phyloP scores from a whole-genome alignment of 2,888 invertebrate genomes.

The Bugula neritina region DNA sequence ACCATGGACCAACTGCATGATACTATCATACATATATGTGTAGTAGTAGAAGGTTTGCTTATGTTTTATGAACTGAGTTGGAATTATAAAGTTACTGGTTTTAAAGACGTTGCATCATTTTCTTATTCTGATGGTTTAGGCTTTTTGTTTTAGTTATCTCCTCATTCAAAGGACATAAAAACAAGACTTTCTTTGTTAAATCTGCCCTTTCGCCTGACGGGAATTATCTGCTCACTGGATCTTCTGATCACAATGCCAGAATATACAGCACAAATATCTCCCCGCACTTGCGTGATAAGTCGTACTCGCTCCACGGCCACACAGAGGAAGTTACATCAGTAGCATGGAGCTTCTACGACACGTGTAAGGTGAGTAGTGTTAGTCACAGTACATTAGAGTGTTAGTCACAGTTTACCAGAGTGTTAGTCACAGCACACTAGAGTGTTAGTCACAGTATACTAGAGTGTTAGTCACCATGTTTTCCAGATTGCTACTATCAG shows the following conservation, averaged over 20 bases:
- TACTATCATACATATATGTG: too few relatives aligned
- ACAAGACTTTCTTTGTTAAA: slow-evolving; percentile 78
- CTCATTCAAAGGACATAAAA: slow-evolving; percentile 65
- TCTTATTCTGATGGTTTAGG: too few relatives aligned
- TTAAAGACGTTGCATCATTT: too few relatives aligned
- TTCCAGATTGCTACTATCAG: slow-evolving; percentile 70
- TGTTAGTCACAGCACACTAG: too few relatives aligned
- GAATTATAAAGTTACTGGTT: too few relatives aligned
- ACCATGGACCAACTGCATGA: too few relatives aligned
- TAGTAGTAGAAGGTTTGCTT: too few relatives aligned
- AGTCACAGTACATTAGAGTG: too few relatives aligned
- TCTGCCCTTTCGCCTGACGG: slow-evolving; percentile 74
- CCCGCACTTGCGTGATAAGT: background rate
- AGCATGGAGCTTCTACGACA: slow-evolving; percentile 62
- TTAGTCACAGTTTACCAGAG: too few relatives aligned
- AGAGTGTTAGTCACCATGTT: too few relatives aligned
- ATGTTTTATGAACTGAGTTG: too few relatives aligned
- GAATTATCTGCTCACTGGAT: slow-evolving; percentile 77
- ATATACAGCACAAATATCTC: slow-evolving; percentile 63
- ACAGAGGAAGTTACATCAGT: slow-evolving; percentile 80
- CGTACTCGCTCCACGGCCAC: slow-evolving; percentile 59
- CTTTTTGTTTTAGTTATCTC: slow-evolving; percentile 43
- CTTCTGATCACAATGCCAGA: slow-evolving; percentile 77
- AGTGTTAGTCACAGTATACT: too few relatives aligned
- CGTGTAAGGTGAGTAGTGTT: background rate